Evolutionary conservation across 2,797 vertebrate genomes (phyloP), one percentile per base, ranked within the genome.

Genomic region (Tympanoctomys barrerae): DNA sequence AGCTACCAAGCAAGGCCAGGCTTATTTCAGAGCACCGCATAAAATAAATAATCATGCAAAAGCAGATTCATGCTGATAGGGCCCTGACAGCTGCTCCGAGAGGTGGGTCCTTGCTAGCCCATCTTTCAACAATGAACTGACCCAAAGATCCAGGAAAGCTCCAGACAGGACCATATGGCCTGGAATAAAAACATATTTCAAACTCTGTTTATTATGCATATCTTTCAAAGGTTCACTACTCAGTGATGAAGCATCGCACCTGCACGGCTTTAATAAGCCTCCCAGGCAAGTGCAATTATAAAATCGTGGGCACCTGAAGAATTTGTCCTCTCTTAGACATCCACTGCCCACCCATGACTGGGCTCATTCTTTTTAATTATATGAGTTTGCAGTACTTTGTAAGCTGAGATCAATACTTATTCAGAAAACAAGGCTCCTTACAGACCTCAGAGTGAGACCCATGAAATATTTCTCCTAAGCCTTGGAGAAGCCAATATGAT

Each of bases 301-400:
- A 97, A 97, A 85, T 97, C 90, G 18, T 80, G 97, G 79, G 49
- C 93, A 49, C 96, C 94, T 97, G 57, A 84, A 94, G 90, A 95
- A 96, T 78, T 87, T 97, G 92, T 97, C 93, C 84, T 97, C 94
- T 94, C 21, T 70, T 66, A 85, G 85, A 94, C 42, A 85, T 87
- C 90, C 94, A 61, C 75, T 95, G 81, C 94, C 97, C 93, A 96
- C 94, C 57, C 91, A 80, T 92, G 98, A 31, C 84, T 85, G 86
- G 95, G 85, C 86, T 97, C 95, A 97, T 98, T 98, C 85, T 97
- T 98, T 98, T 97, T 97, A 98, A 98, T 98, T 97, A 98, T 92
- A 92, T 96, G 96, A 92, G 31, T 96, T 98, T 97, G 57, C 86
- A 75, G 49, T 97, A 94, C 93, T 97, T 97, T 97, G 68, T 93